Base-by-base conservation (phyloP, 2,797 vertebrate species). In the Podarcis lilfordi region DNA sequence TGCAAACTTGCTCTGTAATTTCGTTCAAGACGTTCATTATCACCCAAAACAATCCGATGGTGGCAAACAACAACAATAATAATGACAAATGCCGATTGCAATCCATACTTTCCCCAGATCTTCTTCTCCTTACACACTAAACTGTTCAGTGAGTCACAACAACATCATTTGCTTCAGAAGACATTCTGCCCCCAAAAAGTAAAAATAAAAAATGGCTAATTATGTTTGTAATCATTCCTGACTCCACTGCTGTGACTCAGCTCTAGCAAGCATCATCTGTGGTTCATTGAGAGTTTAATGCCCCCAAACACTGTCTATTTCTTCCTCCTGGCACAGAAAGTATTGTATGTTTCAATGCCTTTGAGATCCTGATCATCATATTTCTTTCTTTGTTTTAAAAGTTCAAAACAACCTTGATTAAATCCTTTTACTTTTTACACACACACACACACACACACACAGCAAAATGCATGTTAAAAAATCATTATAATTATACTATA, bases 241-340 rank as follows among this genome's bases (percentile, higher is more conserved):
- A 90, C 82, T 89, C 81, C 3, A 85, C 35, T 17, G 43, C 71
- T 75, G 71, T 94, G 92, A 95, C 91, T 93, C 93, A 94, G 89
- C 85, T 91, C 89, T 94, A 91, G 86, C 90, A 94, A 93, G 80
- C 81, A 91, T 91, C 3, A 5, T 94, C 83, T 92, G 68, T 90
- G 50, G 91, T 93, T 94, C 91, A 95, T 0, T 32, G 77, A 84
- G 89, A 94, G 86, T 94, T 94, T 92, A 93, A 93, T 96, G 86
- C 55, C 80, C 77, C 45, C 74, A 43, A 90, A 88, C 84, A 69
- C 74, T 85, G 25, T 2, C n/a, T 88, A 82, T 89, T 85, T 91
- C 86, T 89, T 87, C 21, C 91, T 84, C 89, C 61, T 83, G 85
- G 79, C 89, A 91, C 37, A 79, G 37, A 86, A 66, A 87, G 59